Evolutionary conservation across 1,140 invertebrate genomes (phyloP).

Genomic region (Physella acuta): DNA sequence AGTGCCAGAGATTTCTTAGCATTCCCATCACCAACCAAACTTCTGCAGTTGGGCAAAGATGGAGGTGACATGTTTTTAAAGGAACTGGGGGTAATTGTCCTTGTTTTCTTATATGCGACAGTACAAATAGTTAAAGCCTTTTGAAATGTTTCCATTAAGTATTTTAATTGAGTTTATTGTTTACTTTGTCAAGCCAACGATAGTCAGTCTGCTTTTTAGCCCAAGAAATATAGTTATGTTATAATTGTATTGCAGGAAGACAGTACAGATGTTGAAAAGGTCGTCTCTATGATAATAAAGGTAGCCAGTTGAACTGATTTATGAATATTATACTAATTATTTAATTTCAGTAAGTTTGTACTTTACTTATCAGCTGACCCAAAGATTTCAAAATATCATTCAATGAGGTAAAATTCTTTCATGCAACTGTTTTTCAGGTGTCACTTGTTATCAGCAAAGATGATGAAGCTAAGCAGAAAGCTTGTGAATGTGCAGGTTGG

Average conservation of each 20-base stretch:
- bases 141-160: slow-evolving; percentile 5
- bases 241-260: slow-evolving; percentile 47
- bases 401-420: too few relatives aligned
- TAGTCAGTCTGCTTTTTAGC: neutral
- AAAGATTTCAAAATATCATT: too few relatives aligned
- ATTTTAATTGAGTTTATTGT: neutral
- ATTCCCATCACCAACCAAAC: slow-evolving; percentile 64
- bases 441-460: slow-evolving; percentile 64
- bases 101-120: neutral
- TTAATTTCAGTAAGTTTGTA: too few relatives aligned
- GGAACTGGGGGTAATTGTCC: slow-evolving; percentile 54
- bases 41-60: slow-evolving; percentile 63
- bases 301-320: slow-evolving; percentile 38
- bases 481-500: slow-evolving; percentile 61
- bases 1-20: slow-evolving; percentile 64
- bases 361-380: too few relatives aligned
- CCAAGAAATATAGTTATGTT: neutral
- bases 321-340: too few relatives aligned
- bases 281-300: slow-evolving; percentile 40
- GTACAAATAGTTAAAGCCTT: neutral
- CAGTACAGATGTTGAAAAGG: slow-evolving; percentile 39
- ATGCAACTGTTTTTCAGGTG: too few relatives aligned
- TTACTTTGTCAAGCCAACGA: too few relatives aligned
- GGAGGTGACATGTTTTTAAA: slow-evolving; percentile 59
- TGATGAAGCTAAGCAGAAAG: slow-evolving; percentile 63